Evolutionary conservation across 1,140 invertebrate genomes (phyloP).

Genomic region (Pseudomyrmex cubaensis): DNA sequence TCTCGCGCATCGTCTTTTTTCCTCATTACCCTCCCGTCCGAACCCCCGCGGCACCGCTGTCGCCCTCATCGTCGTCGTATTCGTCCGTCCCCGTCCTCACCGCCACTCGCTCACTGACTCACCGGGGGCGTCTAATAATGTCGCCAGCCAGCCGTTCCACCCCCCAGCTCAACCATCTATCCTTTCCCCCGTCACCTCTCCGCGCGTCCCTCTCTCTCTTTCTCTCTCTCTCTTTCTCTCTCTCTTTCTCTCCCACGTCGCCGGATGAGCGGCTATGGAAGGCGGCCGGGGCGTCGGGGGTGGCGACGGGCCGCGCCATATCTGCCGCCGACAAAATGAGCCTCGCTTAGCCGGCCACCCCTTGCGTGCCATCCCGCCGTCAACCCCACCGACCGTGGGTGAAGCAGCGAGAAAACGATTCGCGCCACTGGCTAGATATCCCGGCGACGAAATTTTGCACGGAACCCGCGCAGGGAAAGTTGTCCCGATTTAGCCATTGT

Average conservation of each 20-base stretch:
- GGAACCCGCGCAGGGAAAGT: slow-evolving; percentile 25
- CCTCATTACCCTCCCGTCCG: slow-evolving; percentile 80
- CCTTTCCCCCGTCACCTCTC: slow-evolving; percentile 48
- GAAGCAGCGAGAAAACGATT: slow-evolving; percentile 75
- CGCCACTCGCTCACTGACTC: slow-evolving; percentile 75
- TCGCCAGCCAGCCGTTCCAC: slow-evolving; percentile 84
- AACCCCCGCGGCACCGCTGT: slow-evolving; percentile 23
- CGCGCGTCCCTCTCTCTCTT: slow-evolving; percentile 43
- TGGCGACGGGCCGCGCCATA: slow-evolving; percentile 71
- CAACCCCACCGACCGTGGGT: slow-evolving; percentile 66
- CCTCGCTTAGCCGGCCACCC: slow-evolving; percentile 81
- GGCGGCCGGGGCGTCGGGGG: slow-evolving; percentile 31
- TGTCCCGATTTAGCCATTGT: slow-evolving; percentile 41
- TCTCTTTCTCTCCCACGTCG: slow-evolving; percentile 25
- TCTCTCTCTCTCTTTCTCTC: too few species aligned
- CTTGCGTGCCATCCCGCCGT: slow-evolving; percentile 55
- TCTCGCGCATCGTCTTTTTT: slow-evolving; percentile 79
- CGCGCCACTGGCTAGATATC: slow-evolving; percentile 63
- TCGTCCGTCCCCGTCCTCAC: slow-evolving; percentile 70
- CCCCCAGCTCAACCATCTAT: slow-evolving; percentile 68
- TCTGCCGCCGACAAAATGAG: slow-evolving; percentile 83
- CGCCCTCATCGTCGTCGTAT: slow-evolving; percentile 37
- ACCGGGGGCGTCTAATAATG: slow-evolving; percentile 85
- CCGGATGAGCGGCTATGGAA: slow-evolving; percentile 53
- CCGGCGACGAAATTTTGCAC: slow-evolving; percentile 50